phyloP scores from a whole-genome alignment of 2,113 vertebrate species.

The Lucifuga dentata region DNA sequence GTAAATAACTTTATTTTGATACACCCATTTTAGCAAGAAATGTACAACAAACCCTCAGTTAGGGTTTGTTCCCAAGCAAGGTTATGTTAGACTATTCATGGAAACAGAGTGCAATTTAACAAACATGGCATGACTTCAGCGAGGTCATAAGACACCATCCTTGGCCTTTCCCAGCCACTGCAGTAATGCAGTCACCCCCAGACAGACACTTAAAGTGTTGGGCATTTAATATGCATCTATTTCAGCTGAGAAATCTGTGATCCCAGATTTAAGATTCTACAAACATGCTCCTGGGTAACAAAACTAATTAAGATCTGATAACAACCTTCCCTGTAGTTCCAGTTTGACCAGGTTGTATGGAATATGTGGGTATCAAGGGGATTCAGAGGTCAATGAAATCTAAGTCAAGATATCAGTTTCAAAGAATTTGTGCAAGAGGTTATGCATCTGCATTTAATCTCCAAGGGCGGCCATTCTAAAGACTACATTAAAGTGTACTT shows the following conservation, averaged over 20 bases:
- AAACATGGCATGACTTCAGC: constrained; percentile 61
- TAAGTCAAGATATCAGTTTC: constrained; percentile 16
- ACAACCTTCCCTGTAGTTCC: not conserved
- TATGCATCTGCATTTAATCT: not conserved
- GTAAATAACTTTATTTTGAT: not conserved
- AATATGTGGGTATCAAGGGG: not conserved
- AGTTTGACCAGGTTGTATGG: not conserved
- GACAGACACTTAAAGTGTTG: constrained; percentile 20
- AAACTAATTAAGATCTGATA: not conserved
- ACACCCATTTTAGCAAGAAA: constrained; percentile 6
- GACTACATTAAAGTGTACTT: constrained; percentile 18
- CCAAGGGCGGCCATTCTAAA: constrained; percentile 12
- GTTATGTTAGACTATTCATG: constrained; percentile 64
- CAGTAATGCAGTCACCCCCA: constrained; percentile 32
- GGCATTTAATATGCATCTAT: constrained; percentile 61
- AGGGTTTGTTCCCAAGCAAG: no score
- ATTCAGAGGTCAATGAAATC: not conserved
- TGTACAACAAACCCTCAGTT: not conserved
- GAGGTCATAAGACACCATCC: constrained; percentile 68
- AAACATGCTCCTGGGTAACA: constrained; percentile 20
- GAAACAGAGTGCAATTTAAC: constrained; percentile 41
- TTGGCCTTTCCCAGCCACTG: constrained; percentile 67
- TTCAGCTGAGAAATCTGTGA: constrained; percentile 63
- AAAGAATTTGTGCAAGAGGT: constrained; percentile 6
- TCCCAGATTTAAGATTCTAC: constrained; percentile 56